Evolutionary conservation across 2,113 vertebrate species (phyloP), one percentile per base, ranked within the genome.

Genomic region (Erythrocercus mccallii): DNA sequence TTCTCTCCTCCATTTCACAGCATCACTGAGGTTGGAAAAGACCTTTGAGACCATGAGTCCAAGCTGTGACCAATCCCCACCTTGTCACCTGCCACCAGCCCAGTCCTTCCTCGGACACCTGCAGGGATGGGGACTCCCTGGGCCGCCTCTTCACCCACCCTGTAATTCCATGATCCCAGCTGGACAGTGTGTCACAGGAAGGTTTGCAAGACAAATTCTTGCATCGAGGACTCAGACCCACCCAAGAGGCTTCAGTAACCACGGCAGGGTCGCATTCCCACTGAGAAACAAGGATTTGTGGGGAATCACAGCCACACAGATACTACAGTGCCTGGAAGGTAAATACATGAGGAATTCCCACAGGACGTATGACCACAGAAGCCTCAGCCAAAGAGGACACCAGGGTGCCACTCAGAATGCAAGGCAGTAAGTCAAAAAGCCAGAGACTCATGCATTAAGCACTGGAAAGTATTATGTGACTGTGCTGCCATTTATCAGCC

Each of bases 181-280:
- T 17, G 48, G 48, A 13, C 2, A 2, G 4, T 6, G 5, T 14
- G 27, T 2, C 28, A 56, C 0, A 0, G 38, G 22, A 83, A 80
- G 53, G n/a, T 76, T 9, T 86, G 45, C 33, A 66, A 66, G n/a
- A 31, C 3, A 18, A 88, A 64, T 30, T 35, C 22, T 5, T 51
- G 9, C 6, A 1, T 38, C 40, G 47, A 87, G 54, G 37, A 24
- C 38, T 69, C 72, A 38, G 35, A 64, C 9, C 38, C 60, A 60
- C 6, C 81, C 61, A 57, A 58, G 38, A 54, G 51, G 25, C 56
- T 40, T 6, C 70, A 15, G 42, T 2, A 66, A 11, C 12, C 54
- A 33, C 0, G 0, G 9, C 0, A 1, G 31, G 61, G n/a, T 48
- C 54, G 64, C 44, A 31, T 23, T 56, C 22, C 54, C 60, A 38